Conservation (phyloP, 2,888 invertebrate species). For the Hetaerina titia region DNA sequence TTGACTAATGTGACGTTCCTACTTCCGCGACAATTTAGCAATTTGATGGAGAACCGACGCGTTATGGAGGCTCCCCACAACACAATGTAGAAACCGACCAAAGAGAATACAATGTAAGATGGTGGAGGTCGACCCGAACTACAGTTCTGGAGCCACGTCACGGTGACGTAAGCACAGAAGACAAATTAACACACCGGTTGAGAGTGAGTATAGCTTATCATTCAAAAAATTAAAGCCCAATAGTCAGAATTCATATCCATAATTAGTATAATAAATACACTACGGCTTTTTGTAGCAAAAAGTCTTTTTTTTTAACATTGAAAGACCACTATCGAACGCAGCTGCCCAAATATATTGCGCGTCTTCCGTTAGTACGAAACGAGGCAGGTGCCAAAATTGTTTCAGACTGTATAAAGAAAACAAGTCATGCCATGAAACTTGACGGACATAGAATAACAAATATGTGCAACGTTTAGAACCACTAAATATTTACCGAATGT, state of each 20-base stretch:
- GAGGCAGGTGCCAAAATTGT: too few relatives aligned
- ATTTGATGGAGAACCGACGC: not conserved
- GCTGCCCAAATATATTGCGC: too few relatives aligned
- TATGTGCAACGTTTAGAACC: not conserved
- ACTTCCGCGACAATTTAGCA: not conserved
- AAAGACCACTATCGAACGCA: too few relatives aligned
- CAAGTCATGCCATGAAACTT: not conserved
- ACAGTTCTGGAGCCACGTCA: not conserved
- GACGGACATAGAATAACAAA: not conserved
- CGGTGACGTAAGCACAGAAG: constrained; percentile 6
- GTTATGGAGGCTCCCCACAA: not conserved
- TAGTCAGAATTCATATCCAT: not conserved
- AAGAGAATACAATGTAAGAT: not conserved
- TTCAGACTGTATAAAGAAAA: not conserved
- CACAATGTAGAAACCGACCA: not conserved
- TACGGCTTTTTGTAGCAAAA: too few relatives aligned
- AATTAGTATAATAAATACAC: not conserved
- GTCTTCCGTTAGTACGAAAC: too few relatives aligned
- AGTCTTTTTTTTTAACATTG: too few relatives aligned
- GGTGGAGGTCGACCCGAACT: not conserved
- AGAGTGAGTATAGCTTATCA: not conserved
- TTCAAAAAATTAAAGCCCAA: not conserved
- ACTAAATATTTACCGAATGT: too few relatives aligned
- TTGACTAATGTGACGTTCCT: not conserved
- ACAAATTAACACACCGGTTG: not conserved